Percentiles rank a stretch among this genome's conserved stretches.
phyloP scores from a whole-genome alignment of 2,888 invertebrate species.

The Clitarchus hookeri region DNA sequence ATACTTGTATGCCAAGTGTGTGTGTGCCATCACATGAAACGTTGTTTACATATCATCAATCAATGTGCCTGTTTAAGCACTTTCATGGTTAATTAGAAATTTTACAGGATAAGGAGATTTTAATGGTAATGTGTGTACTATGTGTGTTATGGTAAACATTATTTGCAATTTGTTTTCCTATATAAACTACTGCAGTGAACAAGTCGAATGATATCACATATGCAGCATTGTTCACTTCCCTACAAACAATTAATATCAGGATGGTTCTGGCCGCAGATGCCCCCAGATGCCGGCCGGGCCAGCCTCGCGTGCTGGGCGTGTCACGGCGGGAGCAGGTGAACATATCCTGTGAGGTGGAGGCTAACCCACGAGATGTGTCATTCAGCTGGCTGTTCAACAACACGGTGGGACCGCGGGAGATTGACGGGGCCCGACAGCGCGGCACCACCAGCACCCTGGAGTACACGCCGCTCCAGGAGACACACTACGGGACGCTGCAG shows the following conservation, averaged over 20 bases:
- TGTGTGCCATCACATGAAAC: too few species aligned
- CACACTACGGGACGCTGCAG: slow-evolving; percentile 46
- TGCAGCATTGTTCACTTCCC: too few species aligned
- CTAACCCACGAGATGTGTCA: slow-evolving; percentile 51
- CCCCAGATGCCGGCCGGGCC: slow-evolving; percentile 44
- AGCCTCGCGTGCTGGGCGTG: slow-evolving; percentile 46
- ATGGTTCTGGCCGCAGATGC: slow-evolving; percentile 40
- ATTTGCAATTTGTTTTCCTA: background rate
- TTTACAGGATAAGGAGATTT: too few species aligned
- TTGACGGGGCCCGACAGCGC: slow-evolving; percentile 46
- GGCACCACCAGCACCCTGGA: slow-evolving; percentile 47
- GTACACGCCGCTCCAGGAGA: slow-evolving; percentile 52
- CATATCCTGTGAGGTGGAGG: slow-evolving; percentile 50
- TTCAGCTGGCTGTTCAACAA: slow-evolving; percentile 55
- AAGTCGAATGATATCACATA: background rate
- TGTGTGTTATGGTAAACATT: too few species aligned
- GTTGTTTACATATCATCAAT: too few species aligned
- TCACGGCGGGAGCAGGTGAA: slow-evolving; percentile 44
- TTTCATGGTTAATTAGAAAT: too few species aligned
- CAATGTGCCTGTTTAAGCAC: too few species aligned
- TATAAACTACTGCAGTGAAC: background rate
- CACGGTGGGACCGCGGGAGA: slow-evolving; percentile 45
- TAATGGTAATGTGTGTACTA: too few species aligned
- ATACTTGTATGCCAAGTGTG: too few species aligned
- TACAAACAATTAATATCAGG: background rate